Evolutionary conservation across 2,113 vertebrate species (phyloP).

Genomic region (Gorilla gorilla): DNA sequence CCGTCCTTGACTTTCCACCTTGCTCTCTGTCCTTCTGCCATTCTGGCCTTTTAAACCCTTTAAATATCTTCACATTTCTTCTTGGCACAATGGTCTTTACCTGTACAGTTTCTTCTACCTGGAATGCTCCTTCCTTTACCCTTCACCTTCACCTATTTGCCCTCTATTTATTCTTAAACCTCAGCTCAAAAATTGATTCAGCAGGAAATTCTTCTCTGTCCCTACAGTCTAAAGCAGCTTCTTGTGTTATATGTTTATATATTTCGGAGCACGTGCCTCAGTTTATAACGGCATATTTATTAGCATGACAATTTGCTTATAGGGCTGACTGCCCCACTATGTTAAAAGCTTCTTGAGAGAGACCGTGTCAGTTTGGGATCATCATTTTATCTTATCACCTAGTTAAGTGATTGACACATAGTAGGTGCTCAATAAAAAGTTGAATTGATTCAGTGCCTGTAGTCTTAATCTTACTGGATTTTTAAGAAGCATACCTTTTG

Average conservation of each 20-base stretch:
- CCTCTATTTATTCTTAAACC: neutral
- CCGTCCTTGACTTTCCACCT: neutral
- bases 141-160: neutral
- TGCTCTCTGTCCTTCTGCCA: neutral
- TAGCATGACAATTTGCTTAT: neutral
- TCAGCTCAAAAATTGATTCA: neutral
- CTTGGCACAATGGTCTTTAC: neutral
- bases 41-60: neutral
- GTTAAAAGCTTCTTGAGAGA: neutral
- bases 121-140: neutral
- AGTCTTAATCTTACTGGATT: neutral
- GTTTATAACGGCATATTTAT: neutral
- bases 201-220: neutral
- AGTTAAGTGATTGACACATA: neutral
- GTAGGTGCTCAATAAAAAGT: neutral
- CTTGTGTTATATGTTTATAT: neutral
- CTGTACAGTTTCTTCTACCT: neutral
- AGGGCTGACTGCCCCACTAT: neutral
- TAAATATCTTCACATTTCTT: neutral
- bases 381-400: neutral
- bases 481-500: neutral
- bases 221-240: neutral
- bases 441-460: neutral
- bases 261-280: neutral
- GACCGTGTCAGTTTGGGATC: neutral